A percentile compares a stretch with the other conserved stretches of the same genome.
These are phyloP conservation scores for Epinephelus moara DNA, from an alignment of 2,113 vertebrate genomes.

Conservation along the genomic window DNA sequence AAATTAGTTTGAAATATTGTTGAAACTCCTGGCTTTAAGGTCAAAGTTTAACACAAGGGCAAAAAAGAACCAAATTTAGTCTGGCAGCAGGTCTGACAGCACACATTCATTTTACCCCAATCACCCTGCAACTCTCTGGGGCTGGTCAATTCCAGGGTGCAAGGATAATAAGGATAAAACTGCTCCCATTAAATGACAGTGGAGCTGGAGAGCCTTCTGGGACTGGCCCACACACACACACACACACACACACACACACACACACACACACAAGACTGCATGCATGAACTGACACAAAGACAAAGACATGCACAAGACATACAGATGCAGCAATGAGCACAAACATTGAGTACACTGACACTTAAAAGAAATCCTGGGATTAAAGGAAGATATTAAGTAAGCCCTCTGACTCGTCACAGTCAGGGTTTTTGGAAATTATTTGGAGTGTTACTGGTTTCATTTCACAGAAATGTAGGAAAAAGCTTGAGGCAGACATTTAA, in stretches of 20 bases:
- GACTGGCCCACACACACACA: neutral
- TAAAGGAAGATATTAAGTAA: conserved; percentile 13
- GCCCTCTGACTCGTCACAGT: conserved; percentile 6
- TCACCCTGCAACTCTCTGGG: conserved; percentile 3
- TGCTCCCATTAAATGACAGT: conserved; percentile 31
- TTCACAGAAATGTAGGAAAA: neutral
- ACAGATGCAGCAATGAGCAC: neutral
- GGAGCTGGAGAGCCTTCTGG: conserved; percentile 9
- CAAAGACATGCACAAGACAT: neutral
- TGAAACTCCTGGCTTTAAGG: neutral
- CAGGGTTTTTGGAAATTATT: neutral
- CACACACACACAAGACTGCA: neutral
- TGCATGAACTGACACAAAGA: neutral
- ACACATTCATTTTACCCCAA: conserved; percentile 28
- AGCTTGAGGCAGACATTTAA: neutral
- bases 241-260: too few species aligned
- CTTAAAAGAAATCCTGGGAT: conserved; percentile 1
- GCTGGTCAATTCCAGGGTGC: conserved; percentile 7
- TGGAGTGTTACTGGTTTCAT: neutral
- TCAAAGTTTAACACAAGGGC: neutral
- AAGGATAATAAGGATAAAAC: conserved; percentile 34
- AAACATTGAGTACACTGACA: neutral
- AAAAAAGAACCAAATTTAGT: conserved; percentile 5
- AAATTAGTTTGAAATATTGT: neutral
- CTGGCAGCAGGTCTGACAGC: conserved; percentile 26